Evolutionary conservation across 2,888 invertebrate species (phyloP).

Genomic region (Ptilodon capucinus): DNA sequence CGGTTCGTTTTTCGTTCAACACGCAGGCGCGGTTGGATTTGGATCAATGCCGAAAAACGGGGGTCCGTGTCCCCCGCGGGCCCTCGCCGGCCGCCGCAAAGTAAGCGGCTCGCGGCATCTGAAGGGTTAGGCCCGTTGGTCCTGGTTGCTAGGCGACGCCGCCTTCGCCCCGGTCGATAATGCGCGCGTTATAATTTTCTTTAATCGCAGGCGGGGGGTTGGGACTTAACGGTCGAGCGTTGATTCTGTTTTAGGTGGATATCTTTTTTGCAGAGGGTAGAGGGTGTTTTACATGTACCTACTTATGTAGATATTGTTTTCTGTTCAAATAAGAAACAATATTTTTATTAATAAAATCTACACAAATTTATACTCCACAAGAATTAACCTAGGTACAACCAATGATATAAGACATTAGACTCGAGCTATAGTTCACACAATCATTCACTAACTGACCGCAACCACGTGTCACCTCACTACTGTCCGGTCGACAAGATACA

Average conservation of each 20-base stretch:
- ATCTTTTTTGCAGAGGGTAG: conserved; percentile 38
- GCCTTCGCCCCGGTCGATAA: conserved; percentile 73
- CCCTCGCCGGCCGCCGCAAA: conserved; percentile 65
- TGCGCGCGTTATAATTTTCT: conserved; percentile 71
- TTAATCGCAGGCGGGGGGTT: conserved; percentile 56
- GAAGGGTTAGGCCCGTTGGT: conserved; percentile 69
- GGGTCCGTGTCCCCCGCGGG: conserved; percentile 59
- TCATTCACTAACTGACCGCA: no score
- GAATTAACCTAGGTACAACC: no score
- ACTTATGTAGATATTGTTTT: not conserved
- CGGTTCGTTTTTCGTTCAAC: conserved; percentile 75
- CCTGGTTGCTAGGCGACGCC: conserved; percentile 73
- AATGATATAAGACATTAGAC: no score
- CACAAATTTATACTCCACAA: no score
- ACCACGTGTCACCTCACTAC: not conserved
- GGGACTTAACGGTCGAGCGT: conserved; percentile 30
- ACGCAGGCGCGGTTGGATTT: conserved; percentile 75
- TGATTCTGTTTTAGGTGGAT: conserved; percentile 43
- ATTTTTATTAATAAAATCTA: not conserved
- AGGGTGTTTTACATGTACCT: conserved; percentile 11
- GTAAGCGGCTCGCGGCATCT: conserved; percentile 76
- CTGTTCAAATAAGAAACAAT: not conserved
- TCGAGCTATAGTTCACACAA: no score
- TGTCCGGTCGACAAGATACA: no score
- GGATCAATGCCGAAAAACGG: conserved; percentile 82